These are phyloP conservation scores for Procavia capensis DNA, from an alignment of 2,113 vertebrate species.

Conservation along the genomic window DNA sequence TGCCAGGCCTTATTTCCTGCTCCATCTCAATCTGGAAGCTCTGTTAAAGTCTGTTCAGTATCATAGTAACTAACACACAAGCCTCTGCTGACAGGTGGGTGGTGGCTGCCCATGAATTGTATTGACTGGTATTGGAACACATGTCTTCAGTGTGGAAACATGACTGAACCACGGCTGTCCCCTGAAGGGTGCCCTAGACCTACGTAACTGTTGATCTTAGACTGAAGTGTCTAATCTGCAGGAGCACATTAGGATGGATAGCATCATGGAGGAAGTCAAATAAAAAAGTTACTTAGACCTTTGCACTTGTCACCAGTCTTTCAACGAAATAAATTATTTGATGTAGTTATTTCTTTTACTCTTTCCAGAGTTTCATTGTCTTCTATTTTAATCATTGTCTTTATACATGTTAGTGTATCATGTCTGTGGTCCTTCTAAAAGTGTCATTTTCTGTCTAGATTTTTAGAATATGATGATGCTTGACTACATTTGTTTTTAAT, in stretches of 20 bases:
- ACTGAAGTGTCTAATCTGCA: not conserved
- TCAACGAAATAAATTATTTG: constrained; percentile 23
- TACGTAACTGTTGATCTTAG: not conserved
- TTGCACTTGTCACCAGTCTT: not conserved
- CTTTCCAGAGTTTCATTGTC: not conserved
- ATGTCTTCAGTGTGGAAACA: not conserved
- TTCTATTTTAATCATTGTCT: constrained; percentile 56
- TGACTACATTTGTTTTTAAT: constrained; percentile 60
- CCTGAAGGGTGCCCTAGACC: not conserved
- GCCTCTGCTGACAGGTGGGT: not conserved
- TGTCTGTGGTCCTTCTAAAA: not conserved
- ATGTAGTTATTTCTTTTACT: not conserved
- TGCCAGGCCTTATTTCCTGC: not conserved
- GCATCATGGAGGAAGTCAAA: not conserved
- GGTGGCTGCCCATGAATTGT: not conserved
- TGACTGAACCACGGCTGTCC: not conserved
- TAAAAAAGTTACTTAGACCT: not conserved
- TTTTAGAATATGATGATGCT: not conserved
- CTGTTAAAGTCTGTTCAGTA: not conserved
- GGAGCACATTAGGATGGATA: not conserved
- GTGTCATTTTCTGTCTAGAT: not conserved
- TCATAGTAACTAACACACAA: not conserved
- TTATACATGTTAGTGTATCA: not conserved
- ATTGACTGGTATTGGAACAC: not conserved
- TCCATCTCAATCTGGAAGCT: not conserved